Percentiles rank a stretch among this genome's conserved stretches.
Evolutionary conservation across 1,140 invertebrate genomes (phyloP).

Genomic region (Drosophila dunni): DNA sequence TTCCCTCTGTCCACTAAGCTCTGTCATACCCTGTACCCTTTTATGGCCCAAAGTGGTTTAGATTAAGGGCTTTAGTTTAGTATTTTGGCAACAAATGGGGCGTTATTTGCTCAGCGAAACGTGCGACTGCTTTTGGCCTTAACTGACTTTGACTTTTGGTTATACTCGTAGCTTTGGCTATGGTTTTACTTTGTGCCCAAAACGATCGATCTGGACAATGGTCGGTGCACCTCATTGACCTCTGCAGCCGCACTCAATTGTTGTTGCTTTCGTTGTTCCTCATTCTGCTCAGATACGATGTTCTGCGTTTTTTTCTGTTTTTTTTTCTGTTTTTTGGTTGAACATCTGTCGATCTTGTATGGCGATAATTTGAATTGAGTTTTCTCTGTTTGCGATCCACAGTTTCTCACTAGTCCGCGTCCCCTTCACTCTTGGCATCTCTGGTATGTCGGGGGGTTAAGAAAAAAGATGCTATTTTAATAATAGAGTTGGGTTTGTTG

Average conservation of each 20-base stretch:
- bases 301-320: constrained; percentile 42
- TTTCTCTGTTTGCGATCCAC: constrained; percentile 67
- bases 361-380: constrained; percentile 83
- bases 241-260: constrained; percentile 31
- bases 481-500: constrained; percentile 50
- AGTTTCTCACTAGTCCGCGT: constrained; percentile 34
- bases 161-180: constrained; percentile 16
- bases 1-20: neutral
- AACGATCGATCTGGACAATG: constrained; percentile 66
- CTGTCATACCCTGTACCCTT: neutral
- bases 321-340: constrained; percentile 62
- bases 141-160: constrained; percentile 34
- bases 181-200: constrained; percentile 28
- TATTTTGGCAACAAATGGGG: constrained; percentile 64
- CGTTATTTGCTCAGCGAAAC: constrained; percentile 81
- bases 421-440: neutral
- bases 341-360: constrained; percentile 82
- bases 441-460: constrained; percentile 44
- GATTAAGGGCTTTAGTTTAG: constrained; percentile 78
- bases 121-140: constrained; percentile 65
- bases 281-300: constrained; percentile 15
- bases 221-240: constrained; percentile 77
- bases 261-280: constrained; percentile 23
- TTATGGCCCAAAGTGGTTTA: constrained; percentile 80
- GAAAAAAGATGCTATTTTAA: constrained; percentile 45